phyloP scores from a whole-genome alignment of 2,113 vertebrate genomes.

The Atlantisia rogersi region DNA sequence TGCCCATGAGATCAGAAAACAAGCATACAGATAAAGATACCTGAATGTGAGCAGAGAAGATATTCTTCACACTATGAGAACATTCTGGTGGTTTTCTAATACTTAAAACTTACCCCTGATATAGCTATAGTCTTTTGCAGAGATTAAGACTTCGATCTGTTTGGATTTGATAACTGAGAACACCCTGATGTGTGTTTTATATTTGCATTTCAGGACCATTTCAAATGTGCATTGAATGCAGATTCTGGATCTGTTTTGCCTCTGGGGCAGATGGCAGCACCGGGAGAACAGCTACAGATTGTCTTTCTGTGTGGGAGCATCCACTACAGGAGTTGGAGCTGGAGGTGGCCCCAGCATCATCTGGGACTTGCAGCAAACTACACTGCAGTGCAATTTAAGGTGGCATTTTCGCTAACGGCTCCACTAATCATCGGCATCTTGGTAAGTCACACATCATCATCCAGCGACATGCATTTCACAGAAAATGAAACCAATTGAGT shows the following conservation, averaged over 20 bases:
- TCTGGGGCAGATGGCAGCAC: not conserved
- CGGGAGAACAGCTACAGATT: not conserved
- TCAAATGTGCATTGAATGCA: not conserved
- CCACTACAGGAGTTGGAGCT: fast-evolving
- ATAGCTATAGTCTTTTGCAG: not conserved
- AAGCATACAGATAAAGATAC: not conserved
- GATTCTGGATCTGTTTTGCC: not conserved
- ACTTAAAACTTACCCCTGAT: not conserved
- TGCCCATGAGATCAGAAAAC: not conserved
- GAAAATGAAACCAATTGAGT: not conserved
- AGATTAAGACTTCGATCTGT: not conserved
- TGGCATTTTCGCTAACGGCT: not conserved
- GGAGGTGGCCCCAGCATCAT: not conserved
- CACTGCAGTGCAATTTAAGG: not conserved
- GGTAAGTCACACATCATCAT: not conserved
- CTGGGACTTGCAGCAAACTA: not conserved
- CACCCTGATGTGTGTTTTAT: not conserved
- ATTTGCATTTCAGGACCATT: not conserved
- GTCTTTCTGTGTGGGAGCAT: not conserved
- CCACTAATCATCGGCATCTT: not conserved
- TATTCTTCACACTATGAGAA: not conserved
- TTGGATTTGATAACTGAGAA: not conserved
- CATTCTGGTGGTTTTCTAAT: not conserved
- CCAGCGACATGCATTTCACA: fast-evolving
- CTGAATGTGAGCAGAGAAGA: not conserved